Evolutionary conservation across 1,140 invertebrate species (phyloP).

Genomic region (Drosophila subpulchrella): DNA sequence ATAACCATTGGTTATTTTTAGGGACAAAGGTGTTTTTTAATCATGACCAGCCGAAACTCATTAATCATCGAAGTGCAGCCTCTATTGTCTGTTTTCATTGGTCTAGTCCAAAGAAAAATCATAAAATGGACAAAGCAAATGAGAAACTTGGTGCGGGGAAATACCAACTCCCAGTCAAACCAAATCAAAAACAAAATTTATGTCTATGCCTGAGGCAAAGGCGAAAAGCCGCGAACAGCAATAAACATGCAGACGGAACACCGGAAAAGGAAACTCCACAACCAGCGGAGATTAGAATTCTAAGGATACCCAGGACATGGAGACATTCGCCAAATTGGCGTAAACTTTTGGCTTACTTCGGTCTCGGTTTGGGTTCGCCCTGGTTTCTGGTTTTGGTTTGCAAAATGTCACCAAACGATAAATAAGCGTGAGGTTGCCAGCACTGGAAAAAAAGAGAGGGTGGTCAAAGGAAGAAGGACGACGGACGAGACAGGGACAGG

Average conservation of each 20-base stretch:
- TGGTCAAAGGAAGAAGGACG: neutral
- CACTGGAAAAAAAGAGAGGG: neutral
- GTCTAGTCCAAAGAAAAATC: no score
- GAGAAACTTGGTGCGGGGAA: no score
- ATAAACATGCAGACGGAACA: slow-evolving; percentile 49
- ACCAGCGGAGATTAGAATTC: slow-evolving; percentile 72
- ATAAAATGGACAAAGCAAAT: no score
- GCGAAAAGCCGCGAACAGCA: slow-evolving; percentile 64
- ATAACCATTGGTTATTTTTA: no score
- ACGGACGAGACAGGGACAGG: neutral
- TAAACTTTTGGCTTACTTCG: slow-evolving; percentile 48
- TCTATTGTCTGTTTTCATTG: no score
- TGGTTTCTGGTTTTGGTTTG: slow-evolving; percentile 42
- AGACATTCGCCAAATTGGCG: slow-evolving; percentile 67
- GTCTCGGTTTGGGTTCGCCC: slow-evolving; percentile 15
- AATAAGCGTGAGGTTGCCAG: slow-evolving; percentile 49
- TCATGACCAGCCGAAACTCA: no score
- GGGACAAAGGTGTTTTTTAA: no score
- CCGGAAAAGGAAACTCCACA: slow-evolving; percentile 4
- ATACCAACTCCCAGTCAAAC: slow-evolving; percentile 34
- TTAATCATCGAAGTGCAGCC: no score
- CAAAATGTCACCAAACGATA: slow-evolving; percentile 75
- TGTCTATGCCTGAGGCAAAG: slow-evolving; percentile 46
- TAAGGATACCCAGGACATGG: slow-evolving; percentile 35
- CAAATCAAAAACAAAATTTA: slow-evolving; percentile 71